phyloP scores from a whole-genome alignment of 2,888 invertebrate species.

The Leucoptera coffeella region DNA sequence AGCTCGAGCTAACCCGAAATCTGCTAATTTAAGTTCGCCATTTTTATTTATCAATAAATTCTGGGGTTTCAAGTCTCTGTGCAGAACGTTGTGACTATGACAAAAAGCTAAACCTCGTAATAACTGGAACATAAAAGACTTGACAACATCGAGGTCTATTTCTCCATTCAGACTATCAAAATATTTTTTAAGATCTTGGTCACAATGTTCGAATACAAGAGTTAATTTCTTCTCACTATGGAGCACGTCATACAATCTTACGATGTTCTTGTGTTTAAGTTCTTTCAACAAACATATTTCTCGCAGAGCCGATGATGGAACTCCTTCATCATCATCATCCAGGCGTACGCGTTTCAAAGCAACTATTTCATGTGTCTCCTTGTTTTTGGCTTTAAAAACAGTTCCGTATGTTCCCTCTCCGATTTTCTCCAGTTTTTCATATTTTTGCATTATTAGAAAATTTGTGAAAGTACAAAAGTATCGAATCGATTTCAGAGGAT shows the following conservation, averaged over 20 bases:
- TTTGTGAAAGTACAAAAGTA: too few relatives aligned
- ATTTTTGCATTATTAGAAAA: slow-evolving; percentile 82
- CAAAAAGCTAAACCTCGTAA: slow-evolving; percentile 94
- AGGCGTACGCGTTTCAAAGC: slow-evolving; percentile 94
- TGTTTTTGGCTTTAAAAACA: slow-evolving; percentile 97
- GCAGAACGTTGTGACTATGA: slow-evolving; percentile 95
- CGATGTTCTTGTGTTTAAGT: slow-evolving; percentile 96
- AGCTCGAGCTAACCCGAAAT: slow-evolving; percentile 97
- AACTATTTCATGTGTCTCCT: slow-evolving; percentile 95
- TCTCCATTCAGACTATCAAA: slow-evolving; percentile 98
- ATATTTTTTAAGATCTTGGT: slow-evolving; percentile 97
- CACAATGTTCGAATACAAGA: slow-evolving; percentile 97
- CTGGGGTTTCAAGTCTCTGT: slow-evolving; percentile 93
- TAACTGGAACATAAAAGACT: slow-evolving; percentile 92
- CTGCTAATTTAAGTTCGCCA: slow-evolving; percentile 95
- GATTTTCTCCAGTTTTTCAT: slow-evolving; percentile 98
- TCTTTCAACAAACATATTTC: slow-evolving; percentile 98
- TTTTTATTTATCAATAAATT: slow-evolving; percentile 95
- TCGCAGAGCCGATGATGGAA: slow-evolving; percentile 94
- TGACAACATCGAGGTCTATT: slow-evolving; percentile 92
- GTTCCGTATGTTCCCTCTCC: slow-evolving; percentile 99
- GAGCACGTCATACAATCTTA: slow-evolving; percentile 92
- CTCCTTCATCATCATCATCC: slow-evolving; percentile 99
- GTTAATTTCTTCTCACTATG: slow-evolving; percentile 97
- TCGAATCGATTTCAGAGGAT: too few relatives aligned